Base-by-base conservation (phyloP, 1,140 invertebrate species). In the Orchesella cincta region DNA sequence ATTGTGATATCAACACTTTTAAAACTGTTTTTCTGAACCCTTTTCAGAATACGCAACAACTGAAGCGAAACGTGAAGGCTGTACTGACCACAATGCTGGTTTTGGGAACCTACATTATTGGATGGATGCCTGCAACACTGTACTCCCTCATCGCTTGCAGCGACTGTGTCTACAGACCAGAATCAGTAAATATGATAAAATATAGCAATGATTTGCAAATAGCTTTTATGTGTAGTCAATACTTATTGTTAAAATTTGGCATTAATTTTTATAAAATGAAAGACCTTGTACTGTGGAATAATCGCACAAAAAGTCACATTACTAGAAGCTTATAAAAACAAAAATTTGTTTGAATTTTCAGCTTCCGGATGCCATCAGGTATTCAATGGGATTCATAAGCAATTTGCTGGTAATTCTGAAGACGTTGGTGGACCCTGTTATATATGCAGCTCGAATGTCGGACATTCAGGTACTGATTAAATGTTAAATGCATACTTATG, bases 371-470 rank as follows among this genome's bases (percentile, higher is more conserved):
- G 23, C 33, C 8, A 29, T 67, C 28, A 67, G 20, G 1, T 80
- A 82, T 72, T 80, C 74, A n/a, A 67, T 81, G 5, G 67, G 73
- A 26, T 74, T 82, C 34, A 75, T 79, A 0, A 78, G 83, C 36
- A 88, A 89, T 81, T 83, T 85, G 5, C 84, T 92, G 5, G 84
- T 92, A 20, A 87, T 92, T 14, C 81, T 90, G 20, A 92, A 92
- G 82, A 89, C 89, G 26, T 81, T 91, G 12, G 86, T 88, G 33
- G 91, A 92, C 84, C 91, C 91, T 0, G 89, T 92, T 57, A 91
- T 92, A 51, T 92, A 92, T 82, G 89, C 90, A 1, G 87, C 89
- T 1, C 83, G 91, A 67, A 91, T 92, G 87, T 86, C 87, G 34
- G 90, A 92, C 76, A 89, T 91, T 57, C 87, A 89, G 85, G 88